Evolutionary conservation across 2,797 vertebrate genomes (phyloP).

Genomic region (Lemur catta): DNA sequence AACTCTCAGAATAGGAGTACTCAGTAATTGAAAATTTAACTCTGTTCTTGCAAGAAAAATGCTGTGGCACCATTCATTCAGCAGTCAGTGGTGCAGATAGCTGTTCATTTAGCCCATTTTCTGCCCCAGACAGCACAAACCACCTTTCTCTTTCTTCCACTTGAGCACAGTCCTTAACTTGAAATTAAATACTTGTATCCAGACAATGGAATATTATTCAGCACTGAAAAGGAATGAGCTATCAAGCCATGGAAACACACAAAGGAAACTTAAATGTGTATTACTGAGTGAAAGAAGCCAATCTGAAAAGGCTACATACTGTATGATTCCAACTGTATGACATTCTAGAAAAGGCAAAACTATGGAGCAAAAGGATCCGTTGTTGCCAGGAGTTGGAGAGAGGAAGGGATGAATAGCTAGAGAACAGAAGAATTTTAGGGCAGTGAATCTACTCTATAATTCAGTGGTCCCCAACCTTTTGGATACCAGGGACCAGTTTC

Average conservation of each 20-base stretch:
- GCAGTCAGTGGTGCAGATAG: neutral
- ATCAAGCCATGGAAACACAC: neutral
- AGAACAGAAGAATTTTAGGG: neutral
- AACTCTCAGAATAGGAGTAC: neutral
- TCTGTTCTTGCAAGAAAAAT: neutral
- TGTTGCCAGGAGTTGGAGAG: neutral
- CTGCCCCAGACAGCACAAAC: neutral
- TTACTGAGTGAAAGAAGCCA: neutral
- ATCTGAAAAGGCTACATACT: neutral
- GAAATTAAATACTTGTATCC: slow-evolving; percentile 5
- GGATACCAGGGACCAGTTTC: no score
- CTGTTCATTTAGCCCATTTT: neutral
- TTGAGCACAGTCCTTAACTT: slow-evolving; percentile 2
- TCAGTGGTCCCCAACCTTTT: no score
- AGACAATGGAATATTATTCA: neutral
- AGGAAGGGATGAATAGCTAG: neutral
- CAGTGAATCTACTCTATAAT: neutral
- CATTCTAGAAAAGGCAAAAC: neutral
- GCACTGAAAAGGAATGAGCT: neutral
- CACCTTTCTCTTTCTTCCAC: neutral
- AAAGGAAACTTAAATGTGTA: neutral
- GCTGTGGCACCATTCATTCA: neutral
- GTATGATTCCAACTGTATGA: neutral
- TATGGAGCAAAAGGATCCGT: neutral
- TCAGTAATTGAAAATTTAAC: neutral